Conservation (phyloP, 2,888 invertebrate species). For the Argynnis bischoffii region DNA sequence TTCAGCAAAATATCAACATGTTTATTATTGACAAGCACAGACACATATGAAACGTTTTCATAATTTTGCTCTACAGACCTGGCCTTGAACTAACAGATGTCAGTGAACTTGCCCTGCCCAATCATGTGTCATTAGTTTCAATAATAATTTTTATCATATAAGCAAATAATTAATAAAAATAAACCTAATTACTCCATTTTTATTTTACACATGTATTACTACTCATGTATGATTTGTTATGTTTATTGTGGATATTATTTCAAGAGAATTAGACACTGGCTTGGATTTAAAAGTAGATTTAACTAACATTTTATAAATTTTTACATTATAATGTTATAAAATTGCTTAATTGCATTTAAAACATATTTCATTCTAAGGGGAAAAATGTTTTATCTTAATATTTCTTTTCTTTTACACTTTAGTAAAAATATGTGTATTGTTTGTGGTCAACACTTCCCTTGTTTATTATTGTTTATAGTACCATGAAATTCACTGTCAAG, state of each 20-base stretch:
- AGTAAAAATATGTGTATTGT: constrained; percentile 3
- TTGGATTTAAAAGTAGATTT: no score
- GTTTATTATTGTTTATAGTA: constrained; percentile 22
- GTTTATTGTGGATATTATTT: no score
- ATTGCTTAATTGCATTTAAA: no score
- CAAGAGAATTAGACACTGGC: no score
- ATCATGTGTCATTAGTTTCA: constrained; percentile 32
- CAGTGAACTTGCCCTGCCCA: constrained; percentile 34
- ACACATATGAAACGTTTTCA: constrained; percentile 11
- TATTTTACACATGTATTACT: no score
- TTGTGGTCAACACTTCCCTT: constrained; percentile 18
- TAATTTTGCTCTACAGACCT: constrained; percentile 26
- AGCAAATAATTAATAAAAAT: background rate
- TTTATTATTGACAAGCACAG: background rate
- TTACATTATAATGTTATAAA: no score
- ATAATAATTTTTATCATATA: constrained; percentile 17
- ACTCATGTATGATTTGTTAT: no score
- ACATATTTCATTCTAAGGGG: no score
- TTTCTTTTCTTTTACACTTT: no score
- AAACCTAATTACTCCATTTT: background rate
- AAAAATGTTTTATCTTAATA: no score
- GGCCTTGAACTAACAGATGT: constrained; percentile 33
- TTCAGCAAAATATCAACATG: no score
- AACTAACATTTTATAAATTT: no score
- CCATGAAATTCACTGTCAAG: constrained; percentile 29